Conservation (phyloP, 2,113 vertebrate species). For the Gymnogyps californianus region DNA sequence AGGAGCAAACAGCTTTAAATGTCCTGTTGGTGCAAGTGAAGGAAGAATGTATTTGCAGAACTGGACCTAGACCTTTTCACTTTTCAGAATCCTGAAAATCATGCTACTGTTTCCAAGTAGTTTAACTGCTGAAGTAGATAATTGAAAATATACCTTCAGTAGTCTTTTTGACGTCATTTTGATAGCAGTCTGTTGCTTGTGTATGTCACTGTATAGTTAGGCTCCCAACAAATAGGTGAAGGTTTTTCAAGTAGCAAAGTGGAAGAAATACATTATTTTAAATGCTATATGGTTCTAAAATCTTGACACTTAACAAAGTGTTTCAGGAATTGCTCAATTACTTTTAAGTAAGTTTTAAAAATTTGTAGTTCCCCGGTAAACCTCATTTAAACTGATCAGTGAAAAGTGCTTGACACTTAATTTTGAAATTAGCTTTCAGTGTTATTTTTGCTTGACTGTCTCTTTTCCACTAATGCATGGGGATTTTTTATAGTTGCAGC, state of each 20-base stretch:
- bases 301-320: neutral
- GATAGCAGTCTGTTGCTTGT: accelerated
- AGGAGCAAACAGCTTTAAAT: neutral
- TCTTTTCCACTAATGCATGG: neutral
- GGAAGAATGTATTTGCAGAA: neutral
- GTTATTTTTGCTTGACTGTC: neutral
- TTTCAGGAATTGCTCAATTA: neutral
- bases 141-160: neutral
- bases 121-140: neutral
- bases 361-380: neutral
- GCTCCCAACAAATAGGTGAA: neutral
- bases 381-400: neutral
- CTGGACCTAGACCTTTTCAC: neutral
- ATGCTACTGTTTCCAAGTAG: neutral
- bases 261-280: neutral
- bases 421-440: neutral
- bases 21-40: neutral
- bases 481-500: neutral
- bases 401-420: neutral
- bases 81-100: neutral
- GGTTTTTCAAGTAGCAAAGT: neutral
- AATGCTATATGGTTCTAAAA: neutral
- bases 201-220: neutral
- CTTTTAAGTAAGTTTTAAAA: neutral
- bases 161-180: neutral